phyloP scores from a whole-genome alignment of 2,797 vertebrate genomes.

The Selene dorsalis region DNA sequence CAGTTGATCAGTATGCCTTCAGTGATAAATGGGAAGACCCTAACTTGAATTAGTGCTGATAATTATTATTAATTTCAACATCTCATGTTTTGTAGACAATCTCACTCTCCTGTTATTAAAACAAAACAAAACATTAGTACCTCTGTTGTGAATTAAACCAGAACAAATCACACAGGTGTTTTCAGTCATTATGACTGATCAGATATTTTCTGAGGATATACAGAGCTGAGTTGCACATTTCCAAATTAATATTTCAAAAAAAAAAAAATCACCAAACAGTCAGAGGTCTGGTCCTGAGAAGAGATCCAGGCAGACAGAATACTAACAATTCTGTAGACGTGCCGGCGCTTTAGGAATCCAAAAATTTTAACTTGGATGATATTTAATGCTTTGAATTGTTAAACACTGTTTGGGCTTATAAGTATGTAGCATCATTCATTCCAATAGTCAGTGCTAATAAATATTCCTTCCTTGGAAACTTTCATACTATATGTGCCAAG shows the following conservation, averaged over 20 bases:
- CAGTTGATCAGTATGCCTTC: conserved; percentile 8
- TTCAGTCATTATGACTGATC: background rate
- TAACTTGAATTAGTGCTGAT: conserved; percentile 9
- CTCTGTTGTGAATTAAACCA: conserved; percentile 25
- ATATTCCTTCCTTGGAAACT: conserved; percentile 52
- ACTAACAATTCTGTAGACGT: background rate
- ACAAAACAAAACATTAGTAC: conserved; percentile 34
- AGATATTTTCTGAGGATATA: background rate
- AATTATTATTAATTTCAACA: background rate
- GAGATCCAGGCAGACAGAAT: conserved; percentile 11
- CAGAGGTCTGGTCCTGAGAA: conserved; percentile 17
- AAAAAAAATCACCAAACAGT: background rate
- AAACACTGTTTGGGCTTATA: conserved; percentile 17
- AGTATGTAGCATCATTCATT: conserved; percentile 19
- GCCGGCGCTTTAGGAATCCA: conserved; percentile 8
- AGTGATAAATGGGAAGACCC: conserved; percentile 37
- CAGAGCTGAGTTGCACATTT: conserved; percentile 12
- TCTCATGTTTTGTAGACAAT: background rate
- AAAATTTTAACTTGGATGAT: conserved; percentile 11
- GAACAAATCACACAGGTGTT: conserved; percentile 11
- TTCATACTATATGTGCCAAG: conserved; percentile 56
- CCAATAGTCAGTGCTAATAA: conserved; percentile 59
- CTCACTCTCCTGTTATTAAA: background rate
- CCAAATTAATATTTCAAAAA: conserved; percentile 9
- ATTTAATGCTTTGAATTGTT: conserved; percentile 23